Evolutionary conservation across 2,113 vertebrate genomes (phyloP), one percentile per base, ranked within the genome.

Genomic region (Andinoacara biseriatus): DNA sequence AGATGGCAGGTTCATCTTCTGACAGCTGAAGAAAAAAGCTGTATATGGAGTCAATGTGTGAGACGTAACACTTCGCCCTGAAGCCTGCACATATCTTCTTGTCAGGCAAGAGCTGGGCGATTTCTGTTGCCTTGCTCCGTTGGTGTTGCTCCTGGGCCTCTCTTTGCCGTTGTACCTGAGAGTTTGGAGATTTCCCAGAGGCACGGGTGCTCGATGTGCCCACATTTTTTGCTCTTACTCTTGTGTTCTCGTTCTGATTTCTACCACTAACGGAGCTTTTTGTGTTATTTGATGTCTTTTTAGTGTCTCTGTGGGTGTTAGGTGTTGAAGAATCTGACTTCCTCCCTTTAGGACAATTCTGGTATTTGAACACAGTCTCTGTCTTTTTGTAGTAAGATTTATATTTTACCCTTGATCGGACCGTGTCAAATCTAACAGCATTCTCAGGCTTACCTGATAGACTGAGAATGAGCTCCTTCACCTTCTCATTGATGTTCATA

Each of bases 11-110:
- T 93, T 97, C 95, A 90, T 96, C 95, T 8, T 96, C 92, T 33
- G 90, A 93, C 91, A 96, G 90, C 17, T 97, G 96, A 85, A 98
- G 86, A 88, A 96, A 96, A 84, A 98, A 98, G 90, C 84, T 94
- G 31, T 87, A 87, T 13, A 81, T 81, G 5, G 93, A 95, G 58
- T 89, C 90, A 2, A 92, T 10, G 58, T 95, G 94, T 65, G 96
- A 97, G 87, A 95, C 61, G 65, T 95, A 98, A 5, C 89, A 96
- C 24, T 77, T 67, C 26, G 89, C 80, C 86, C 85, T 90, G 2
- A 89, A 89, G 74, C 96, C 96, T 58, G 92, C 43, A 29, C 26
- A 84, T 46, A 97, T 84, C 54, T 87, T 83, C 56, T 29, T 83
- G 14, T 93, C 76, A 58, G 95, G 93, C 84, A 97, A 81, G 49